Evolutionary conservation across 53 echinoderm and acorn worm genomes (phyloP), one percentile per base, ranked within the genome.

Genomic region (Apostichopus leukothele): DNA sequence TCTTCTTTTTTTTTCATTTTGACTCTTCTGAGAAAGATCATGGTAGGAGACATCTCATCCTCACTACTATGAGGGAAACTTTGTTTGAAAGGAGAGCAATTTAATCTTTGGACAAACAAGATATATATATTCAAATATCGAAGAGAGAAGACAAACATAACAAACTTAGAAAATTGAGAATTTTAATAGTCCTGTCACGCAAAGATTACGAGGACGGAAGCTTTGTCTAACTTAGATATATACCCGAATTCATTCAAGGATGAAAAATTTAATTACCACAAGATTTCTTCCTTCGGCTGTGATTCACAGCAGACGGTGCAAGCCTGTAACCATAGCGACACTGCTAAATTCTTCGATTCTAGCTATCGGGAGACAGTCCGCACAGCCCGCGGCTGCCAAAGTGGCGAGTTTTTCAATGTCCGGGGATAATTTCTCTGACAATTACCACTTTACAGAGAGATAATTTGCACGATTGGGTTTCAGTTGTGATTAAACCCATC

Each of bases 181-280:
- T 63, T 63, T 63, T 63, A 16, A 63, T 13, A 6, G 63, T 6
- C 12, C 16, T 63, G 63, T 63, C 63, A 63, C 63, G 63, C 63
- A 63, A 61, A 63, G 63, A 63, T 63, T 63, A 63, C 13, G 8
- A 13, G 12, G 16, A 39, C 39, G 39, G 39, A 39, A 39, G 39
- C 16, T 63, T 13, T 63, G 63, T 63, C 16, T 13, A 63, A 63
- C 63, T 63, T 4, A 63, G 11, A 11, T 63, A 63, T 63, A 13
- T 63, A 16, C 10, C 11, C 11, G 63, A 63, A 16, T 63, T 7
- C 39, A 39, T 11, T 63, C 63, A 63, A 63, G 63, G 63, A 16
- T 63, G 16, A 79, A 79, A n/a, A 79, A 79, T 53, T 79, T 79
- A 79, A 79, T 79, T 79, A 79, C 53, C 53, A 19, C 19, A 79